Conservation (phyloP, 2,113 vertebrate genomes). For the Neofelis nebulosa region DNA sequence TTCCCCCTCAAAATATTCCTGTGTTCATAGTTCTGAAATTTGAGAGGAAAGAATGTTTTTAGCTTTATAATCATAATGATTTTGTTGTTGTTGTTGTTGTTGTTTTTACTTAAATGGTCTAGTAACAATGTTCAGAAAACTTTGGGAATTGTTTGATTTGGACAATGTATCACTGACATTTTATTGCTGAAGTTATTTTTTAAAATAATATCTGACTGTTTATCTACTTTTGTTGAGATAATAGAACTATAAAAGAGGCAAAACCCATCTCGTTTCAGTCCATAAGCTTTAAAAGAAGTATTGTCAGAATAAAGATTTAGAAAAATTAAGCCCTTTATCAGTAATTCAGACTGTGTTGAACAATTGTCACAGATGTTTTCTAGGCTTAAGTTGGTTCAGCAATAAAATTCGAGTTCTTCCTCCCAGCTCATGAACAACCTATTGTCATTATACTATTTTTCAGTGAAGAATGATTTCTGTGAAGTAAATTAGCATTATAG, state of each 20-base stretch:
- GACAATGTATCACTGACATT: constrained; percentile 12
- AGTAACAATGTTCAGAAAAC: not conserved
- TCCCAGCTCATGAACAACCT: not conserved
- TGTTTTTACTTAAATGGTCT: not conserved
- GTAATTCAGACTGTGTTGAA: not conserved
- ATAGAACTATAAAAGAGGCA: constrained; percentile 21
- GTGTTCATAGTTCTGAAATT: not conserved
- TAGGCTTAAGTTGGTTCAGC: not conserved
- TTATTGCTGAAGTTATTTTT: constrained; percentile 28
- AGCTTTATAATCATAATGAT: not conserved
- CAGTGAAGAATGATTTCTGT: not conserved
- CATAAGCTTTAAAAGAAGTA: constrained; percentile 16
- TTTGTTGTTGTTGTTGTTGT: too few relatives aligned
- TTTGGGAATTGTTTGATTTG: constrained; percentile 39
- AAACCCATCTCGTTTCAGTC: not conserved
- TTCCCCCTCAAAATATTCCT: not conserved
- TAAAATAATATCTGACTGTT: constrained; percentile 9
- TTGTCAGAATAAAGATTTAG: constrained; percentile 7
- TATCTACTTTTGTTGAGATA: constrained; percentile 27
- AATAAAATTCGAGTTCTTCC: not conserved
- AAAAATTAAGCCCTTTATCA: not conserved
- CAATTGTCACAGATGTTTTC: not conserved
- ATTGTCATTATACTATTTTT: not conserved
- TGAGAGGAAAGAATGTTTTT: constrained; percentile 1
- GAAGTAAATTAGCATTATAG: not conserved